Percentiles rank a stretch among this genome's conserved stretches.
Evolutionary conservation across 53 echinoderm and acorn worm genomes (phyloP).

Genomic region (Stichopus horrens): DNA sequence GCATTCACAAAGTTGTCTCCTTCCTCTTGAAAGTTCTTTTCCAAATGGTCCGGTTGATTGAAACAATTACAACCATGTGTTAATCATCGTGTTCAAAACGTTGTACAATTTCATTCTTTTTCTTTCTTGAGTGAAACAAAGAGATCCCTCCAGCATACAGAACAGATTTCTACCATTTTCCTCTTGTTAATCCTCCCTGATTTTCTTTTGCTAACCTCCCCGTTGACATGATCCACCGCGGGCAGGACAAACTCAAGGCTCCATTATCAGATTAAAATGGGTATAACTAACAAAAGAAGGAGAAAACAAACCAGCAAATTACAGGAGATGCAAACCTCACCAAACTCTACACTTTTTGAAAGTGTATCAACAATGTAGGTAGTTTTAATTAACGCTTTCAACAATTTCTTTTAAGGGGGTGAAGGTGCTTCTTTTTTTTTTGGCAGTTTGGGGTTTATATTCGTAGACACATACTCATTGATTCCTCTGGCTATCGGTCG

Average conservation of each 20-base stretch:
- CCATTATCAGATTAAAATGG: slow-evolving; percentile 27
- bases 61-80: too few relatives aligned
- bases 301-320: neutral
- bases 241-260: neutral
- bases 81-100: too few relatives aligned
- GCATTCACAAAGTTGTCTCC: too few relatives aligned
- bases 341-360: neutral
- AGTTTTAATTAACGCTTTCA: neutral
- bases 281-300: neutral
- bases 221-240: neutral
- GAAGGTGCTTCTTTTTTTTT: neutral
- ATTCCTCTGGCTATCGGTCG: neutral
- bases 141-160: neutral
- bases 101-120: too few relatives aligned
- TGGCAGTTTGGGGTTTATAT: neutral
- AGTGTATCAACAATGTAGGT: neutral
- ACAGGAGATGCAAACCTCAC: neutral
- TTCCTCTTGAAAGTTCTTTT: too few relatives aligned
- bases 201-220: neutral
- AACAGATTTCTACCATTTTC: neutral
- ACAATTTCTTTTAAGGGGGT: neutral
- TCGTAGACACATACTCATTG: neutral
- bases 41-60: too few relatives aligned
- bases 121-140: too few relatives aligned
- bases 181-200: neutral